A percentile compares a stretch with the other conserved stretches of the same genome.
Evolutionary conservation across 2,888 invertebrate genomes (phyloP).

Genomic region (Melipona beecheii): DNA sequence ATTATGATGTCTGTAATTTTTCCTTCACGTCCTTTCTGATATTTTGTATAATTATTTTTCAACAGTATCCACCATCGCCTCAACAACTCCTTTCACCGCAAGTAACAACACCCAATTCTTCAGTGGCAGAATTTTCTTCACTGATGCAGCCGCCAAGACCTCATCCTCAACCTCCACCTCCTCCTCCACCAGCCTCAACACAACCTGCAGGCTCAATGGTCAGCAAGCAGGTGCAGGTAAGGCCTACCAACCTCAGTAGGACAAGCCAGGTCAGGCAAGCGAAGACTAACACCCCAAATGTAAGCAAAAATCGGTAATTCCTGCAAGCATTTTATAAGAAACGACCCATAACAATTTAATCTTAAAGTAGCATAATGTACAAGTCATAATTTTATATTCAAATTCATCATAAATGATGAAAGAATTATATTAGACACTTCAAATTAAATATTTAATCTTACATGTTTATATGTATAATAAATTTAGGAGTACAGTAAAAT

Average conservation of each 20-base stretch:
- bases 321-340: constrained; percentile 77
- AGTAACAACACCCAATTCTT: constrained; percentile 84
- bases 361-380: not conserved
- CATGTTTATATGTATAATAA: not conserved
- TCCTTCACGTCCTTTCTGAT: constrained; percentile 15
- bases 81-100: constrained; percentile 86
- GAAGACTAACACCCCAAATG: constrained; percentile 84
- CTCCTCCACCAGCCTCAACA: constrained; percentile 82
- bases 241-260: constrained; percentile 84
- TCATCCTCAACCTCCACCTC: constrained; percentile 84
- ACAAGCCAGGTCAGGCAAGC: constrained; percentile 84
- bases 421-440: not conserved
- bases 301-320: constrained; percentile 80
- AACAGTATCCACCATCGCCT: constrained; percentile 91
- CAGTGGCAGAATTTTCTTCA: constrained; percentile 84
- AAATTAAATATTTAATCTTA: not conserved
- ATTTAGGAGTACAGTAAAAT: not conserved
- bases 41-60: constrained; percentile 39
- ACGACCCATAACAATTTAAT: constrained; percentile 43
- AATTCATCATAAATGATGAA: not conserved
- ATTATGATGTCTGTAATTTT: constrained; percentile 15
- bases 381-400: not conserved
- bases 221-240: constrained; percentile 88
- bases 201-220: constrained; percentile 85
- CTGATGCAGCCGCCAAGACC: constrained; percentile 84